Evolutionary conservation across 2,113 vertebrate species (phyloP).

Genomic region (Scortum barcoo): DNA sequence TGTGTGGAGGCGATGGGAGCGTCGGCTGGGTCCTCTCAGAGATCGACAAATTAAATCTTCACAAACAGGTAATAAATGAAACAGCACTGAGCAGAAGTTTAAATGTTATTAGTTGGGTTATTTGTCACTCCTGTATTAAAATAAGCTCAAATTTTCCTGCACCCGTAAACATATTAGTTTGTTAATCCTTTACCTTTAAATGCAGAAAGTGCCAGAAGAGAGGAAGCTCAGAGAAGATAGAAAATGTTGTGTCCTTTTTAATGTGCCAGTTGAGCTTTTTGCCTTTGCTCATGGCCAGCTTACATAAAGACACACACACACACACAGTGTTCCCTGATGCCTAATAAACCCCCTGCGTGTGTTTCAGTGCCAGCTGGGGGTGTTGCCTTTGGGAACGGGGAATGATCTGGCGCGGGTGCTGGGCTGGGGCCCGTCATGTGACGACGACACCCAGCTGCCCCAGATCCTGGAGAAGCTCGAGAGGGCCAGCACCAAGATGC

Average conservation of each 20-base stretch:
- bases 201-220: background rate
- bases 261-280: slow-evolving; percentile 5
- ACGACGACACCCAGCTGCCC: slow-evolving; percentile 96
- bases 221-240: background rate
- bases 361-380: slow-evolving; percentile 95
- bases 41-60: slow-evolving; percentile 96
- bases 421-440: slow-evolving; percentile 96
- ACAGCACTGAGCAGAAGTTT: background rate
- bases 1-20: slow-evolving; percentile 97
- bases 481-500: slow-evolving; percentile 97
- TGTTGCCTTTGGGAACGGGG: slow-evolving; percentile 95
- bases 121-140: background rate
- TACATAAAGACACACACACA: slow-evolving; percentile 25
- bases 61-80: slow-evolving; percentile 90
- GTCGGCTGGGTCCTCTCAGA: slow-evolving; percentile 99
- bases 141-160: background rate
- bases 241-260: slow-evolving; percentile 4
- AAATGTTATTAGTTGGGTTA: background rate
- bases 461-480: slow-evolving; percentile 97
- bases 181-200: background rate
- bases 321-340: background rate
- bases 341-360: slow-evolving; percentile 6
- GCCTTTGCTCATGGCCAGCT: slow-evolving; percentile 31
- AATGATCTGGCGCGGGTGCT: slow-evolving; percentile 98
- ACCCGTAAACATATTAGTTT: background rate